phyloP scores from a whole-genome alignment of 2,113 vertebrate genomes.

The Python bivittatus region DNA sequence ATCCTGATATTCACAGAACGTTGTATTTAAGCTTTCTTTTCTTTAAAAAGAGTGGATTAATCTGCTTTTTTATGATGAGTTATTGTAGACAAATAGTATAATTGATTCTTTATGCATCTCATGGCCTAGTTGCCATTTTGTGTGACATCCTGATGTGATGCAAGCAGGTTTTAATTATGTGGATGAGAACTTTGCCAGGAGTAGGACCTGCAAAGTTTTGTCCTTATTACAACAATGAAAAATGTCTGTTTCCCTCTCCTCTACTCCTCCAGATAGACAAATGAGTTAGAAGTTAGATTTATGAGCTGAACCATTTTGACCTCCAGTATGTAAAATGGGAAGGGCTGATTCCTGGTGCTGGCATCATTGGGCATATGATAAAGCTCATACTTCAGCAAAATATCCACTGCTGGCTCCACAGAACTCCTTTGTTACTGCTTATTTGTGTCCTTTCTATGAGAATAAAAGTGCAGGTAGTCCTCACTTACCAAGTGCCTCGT shows the following conservation, averaged over 20 bases:
- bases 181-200: background rate
- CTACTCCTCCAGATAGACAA: background rate
- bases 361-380: background rate
- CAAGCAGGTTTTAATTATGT: background rate
- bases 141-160: background rate
- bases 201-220: background rate
- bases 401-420: background rate
- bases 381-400: background rate
- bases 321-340: background rate
- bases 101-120: too few relatives aligned
- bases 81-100: background rate
- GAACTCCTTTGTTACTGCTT: background rate
- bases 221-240: background rate
- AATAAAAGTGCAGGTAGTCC: background rate
- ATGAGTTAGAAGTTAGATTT: background rate
- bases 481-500: background rate
- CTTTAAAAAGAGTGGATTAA: conserved; percentile 5
- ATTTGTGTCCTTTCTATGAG: background rate
- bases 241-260: background rate
- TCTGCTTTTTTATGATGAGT: too few relatives aligned
- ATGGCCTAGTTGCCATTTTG: background rate
- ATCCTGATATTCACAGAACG: background rate
- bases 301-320: background rate
- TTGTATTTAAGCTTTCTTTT: background rate
- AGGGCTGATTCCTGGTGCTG: background rate